Percentiles rank a stretch among this genome's conserved stretches.
Conservation (phyloP, 2,113 vertebrate species). For the Lynx canadensis region DNA sequence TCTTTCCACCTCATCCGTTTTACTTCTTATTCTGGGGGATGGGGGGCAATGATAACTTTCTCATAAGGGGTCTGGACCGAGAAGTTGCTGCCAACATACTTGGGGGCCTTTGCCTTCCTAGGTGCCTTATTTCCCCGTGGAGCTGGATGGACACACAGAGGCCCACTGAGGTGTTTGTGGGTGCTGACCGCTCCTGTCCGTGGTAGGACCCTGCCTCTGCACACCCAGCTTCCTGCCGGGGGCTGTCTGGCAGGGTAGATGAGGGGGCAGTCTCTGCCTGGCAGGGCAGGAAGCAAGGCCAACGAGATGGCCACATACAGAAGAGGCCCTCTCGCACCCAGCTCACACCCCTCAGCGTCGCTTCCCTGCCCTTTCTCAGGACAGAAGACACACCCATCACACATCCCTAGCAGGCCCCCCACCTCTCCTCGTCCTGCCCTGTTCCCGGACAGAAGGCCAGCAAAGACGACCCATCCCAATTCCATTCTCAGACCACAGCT, state of each 20-base stretch:
- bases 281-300: not conserved
- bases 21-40: not conserved
- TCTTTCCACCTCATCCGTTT: not conserved
- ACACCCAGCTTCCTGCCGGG: not conserved
- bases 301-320: fast-evolving
- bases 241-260: not conserved
- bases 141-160: not conserved
- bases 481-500: not conserved
- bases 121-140: not conserved
- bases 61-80: not conserved
- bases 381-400: not conserved
- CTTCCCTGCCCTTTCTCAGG: not conserved
- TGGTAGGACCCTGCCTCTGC: not conserved
- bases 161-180: not conserved
- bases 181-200: not conserved
- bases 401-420: no score
- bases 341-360: not conserved
- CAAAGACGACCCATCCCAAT: fast-evolving
- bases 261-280: fast-evolving
- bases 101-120: not conserved
- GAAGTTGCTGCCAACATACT: not conserved
- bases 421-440: fast-evolving
- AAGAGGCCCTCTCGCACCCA: not conserved
- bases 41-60: not conserved
- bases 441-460: not conserved